phyloP scores from a whole-genome alignment of 2,797 vertebrate genomes.

The Anas bernieri region DNA sequence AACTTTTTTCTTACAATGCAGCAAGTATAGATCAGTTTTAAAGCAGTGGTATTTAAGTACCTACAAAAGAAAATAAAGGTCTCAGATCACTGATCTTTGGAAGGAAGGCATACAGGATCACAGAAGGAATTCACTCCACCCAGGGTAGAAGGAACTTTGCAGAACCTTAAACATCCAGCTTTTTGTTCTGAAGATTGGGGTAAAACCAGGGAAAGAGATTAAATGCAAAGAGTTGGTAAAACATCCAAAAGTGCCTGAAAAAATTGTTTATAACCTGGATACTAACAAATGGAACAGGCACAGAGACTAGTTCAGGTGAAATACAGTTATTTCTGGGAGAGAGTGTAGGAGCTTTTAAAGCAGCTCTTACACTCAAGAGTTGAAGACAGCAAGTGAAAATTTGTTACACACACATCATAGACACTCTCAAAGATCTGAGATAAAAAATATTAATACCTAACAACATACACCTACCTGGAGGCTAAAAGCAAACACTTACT shows the following conservation, averaged over 20 bases:
- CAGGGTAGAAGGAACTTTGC: neutral
- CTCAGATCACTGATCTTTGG: neutral
- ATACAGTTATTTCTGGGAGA: neutral
- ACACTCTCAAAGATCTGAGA: neutral
- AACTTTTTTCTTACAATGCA: neutral
- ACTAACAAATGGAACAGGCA: neutral
- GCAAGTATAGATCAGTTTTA: neutral
- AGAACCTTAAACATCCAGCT: neutral
- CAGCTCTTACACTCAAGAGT: neutral
- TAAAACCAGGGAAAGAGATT: neutral
- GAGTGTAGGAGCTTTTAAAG: conserved; percentile 10
- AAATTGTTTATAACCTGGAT: neutral
- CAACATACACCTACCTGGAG: neutral
- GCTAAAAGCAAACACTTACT: neutral
- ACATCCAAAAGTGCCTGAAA: neutral
- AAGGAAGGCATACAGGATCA: neutral
- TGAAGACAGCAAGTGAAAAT: conserved; percentile 27
- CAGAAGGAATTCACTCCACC: neutral
- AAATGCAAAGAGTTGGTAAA: neutral
- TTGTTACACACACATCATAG: neutral
- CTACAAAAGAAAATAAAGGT: neutral
- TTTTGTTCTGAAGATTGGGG: neutral
- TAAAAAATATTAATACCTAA: neutral
- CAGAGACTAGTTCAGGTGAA: conserved; percentile 20
- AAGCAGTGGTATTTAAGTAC: neutral